A percentile compares a stretch with the other conserved stretches of the same genome.
Evolutionary conservation across 1,140 invertebrate species (phyloP).

Genomic region (Stegodyphus dumicola): DNA sequence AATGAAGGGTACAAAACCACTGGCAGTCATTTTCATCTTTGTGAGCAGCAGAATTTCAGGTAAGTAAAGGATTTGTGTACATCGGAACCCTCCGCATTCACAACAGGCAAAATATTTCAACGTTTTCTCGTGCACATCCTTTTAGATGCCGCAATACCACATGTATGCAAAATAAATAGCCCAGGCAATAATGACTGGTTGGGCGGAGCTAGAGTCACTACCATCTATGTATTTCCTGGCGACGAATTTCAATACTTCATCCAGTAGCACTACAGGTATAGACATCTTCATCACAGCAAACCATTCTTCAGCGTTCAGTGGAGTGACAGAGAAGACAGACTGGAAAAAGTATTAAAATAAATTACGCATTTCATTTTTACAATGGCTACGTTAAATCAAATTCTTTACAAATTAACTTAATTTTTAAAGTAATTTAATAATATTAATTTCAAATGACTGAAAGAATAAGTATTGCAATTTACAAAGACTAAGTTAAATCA

Average conservation of each 20-base stretch:
- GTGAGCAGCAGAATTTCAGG: conserved; percentile 1
- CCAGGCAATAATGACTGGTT: conserved; percentile 65
- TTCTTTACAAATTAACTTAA: too few relatives aligned
- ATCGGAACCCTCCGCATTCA: conserved; percentile 22
- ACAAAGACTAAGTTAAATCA: too few relatives aligned
- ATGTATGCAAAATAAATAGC: conserved; percentile 65
- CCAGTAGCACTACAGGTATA: conserved; percentile 97
- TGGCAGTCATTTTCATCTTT: not conserved
- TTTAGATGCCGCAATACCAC: conserved; percentile 63
- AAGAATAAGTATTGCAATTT: too few relatives aligned
- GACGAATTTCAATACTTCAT: conserved; percentile 98
- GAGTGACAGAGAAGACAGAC: conserved; percentile 99
- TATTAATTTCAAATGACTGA: too few relatives aligned
- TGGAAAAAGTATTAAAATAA: conserved; percentile 69
- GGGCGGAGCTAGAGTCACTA: conserved; percentile 60
- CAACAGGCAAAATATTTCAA: conserved; percentile 15
- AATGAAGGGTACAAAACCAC: not conserved
- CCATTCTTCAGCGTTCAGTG: conserved; percentile 95
- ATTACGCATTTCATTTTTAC: not conserved
- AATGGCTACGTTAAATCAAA: too few relatives aligned
- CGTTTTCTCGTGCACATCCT: conserved; percentile 17
- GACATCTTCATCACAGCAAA: conserved; percentile 99
- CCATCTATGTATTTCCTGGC: conserved; percentile 98
- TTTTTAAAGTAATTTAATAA: too few relatives aligned
- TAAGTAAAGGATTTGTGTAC: not conserved